phyloP scores from a whole-genome alignment of 2,113 vertebrate genomes.

The Rhinoderma darwinii region DNA sequence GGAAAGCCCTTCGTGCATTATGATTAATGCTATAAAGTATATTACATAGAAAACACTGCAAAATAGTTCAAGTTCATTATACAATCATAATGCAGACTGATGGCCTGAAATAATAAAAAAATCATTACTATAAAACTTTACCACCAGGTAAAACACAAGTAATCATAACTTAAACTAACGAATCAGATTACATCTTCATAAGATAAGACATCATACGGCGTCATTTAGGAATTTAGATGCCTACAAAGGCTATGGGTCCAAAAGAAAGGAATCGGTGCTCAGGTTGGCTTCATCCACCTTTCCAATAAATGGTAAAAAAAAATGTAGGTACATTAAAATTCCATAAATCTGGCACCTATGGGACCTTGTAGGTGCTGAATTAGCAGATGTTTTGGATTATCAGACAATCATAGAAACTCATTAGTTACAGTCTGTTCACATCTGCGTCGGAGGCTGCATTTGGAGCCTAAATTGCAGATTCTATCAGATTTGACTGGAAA shows the following conservation, averaged over 20 bases:
- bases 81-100: not conserved
- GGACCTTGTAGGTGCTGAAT: not conserved
- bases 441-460: no score
- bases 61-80: not conserved
- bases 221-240: not conserved
- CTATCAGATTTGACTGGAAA: no score
- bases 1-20: not conserved
- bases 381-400: no score
- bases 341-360: not conserved
- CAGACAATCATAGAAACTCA: no score
- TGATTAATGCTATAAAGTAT: not conserved
- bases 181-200: conserved; percentile 12
- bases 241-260: no score
- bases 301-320: no score
- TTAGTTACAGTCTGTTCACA: no score
- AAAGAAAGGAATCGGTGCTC: not conserved
- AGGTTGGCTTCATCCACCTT: not conserved
- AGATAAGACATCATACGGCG: not conserved
- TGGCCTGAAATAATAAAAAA: conserved; percentile 6
- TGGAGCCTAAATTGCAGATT: no score
- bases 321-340: not conserved
- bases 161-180: not conserved
- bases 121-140: not conserved
- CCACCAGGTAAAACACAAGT: not conserved
- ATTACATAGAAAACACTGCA: not conserved